phyloP scores from a whole-genome alignment of 2,888 invertebrate species.

The Athetis lepigone region DNA sequence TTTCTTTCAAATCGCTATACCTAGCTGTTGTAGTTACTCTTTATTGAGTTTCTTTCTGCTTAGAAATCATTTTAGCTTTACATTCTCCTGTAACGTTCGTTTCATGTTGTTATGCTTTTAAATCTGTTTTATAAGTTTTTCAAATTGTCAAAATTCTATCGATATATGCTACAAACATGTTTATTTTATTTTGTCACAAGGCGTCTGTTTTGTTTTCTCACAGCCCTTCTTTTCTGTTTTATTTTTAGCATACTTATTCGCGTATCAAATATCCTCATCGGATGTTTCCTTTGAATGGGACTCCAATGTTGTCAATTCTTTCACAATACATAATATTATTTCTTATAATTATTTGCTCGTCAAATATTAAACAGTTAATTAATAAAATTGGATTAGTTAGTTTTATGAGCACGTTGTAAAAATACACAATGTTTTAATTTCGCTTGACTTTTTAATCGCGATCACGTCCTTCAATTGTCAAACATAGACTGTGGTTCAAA shows the following conservation, averaged over 20 bases:
- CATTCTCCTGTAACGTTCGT: conserved; percentile 3
- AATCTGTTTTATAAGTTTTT: conserved; percentile 13
- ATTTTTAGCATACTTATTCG: conserved; percentile 28
- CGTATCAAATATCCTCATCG: conserved; percentile 39
- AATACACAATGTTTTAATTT: conserved; percentile 30
- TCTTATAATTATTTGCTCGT: neutral
- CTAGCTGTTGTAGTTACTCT: conserved; percentile 19
- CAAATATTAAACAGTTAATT: conserved; percentile 14
- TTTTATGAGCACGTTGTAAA: conserved; percentile 22
- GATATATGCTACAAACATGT: neutral
- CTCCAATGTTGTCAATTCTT: conserved; percentile 34
- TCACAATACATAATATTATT: no score
- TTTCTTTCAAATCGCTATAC: conserved; percentile 63
- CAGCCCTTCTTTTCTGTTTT: conserved; percentile 19
- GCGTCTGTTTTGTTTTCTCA: conserved; percentile 36
- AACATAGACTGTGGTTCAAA: conserved; percentile 49
- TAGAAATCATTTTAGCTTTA: conserved; percentile 9
- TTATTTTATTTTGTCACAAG: conserved; percentile 25
- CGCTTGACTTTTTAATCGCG: conserved; percentile 14
- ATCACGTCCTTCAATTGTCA: conserved; percentile 50
- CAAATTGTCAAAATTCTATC: neutral
- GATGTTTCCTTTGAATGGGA: conserved; percentile 44
- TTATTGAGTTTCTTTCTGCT: conserved; percentile 13
- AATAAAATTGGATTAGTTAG: conserved; percentile 15
- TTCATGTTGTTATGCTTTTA: neutral